Evolutionary conservation across 2,113 vertebrate species (phyloP).

Genomic region (Craseonycteris thonglongyai): DNA sequence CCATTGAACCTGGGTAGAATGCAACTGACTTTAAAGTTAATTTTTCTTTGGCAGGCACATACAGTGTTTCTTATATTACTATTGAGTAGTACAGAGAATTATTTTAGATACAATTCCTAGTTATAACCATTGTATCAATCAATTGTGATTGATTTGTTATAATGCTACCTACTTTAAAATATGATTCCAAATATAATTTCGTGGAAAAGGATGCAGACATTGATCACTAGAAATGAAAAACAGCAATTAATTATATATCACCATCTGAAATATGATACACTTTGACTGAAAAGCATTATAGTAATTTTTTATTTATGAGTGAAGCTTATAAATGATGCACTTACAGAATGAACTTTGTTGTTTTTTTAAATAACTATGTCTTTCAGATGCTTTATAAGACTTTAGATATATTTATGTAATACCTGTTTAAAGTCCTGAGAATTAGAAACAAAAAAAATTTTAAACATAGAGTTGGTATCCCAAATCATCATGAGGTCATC

Average conservation of each 20-base stretch:
- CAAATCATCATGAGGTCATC: background rate
- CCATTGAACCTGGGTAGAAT: background rate
- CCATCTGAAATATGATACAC: conserved; percentile 34
- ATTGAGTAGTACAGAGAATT: background rate
- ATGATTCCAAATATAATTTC: conserved; percentile 31
- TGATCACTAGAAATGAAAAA: conserved; percentile 48
- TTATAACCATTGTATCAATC: conserved; percentile 6
- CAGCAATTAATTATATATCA: conserved; percentile 42
- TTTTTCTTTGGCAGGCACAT: background rate
- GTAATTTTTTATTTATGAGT: conserved; percentile 54
- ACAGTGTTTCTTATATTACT: background rate
- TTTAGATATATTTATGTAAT: background rate
- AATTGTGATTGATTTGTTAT: background rate
- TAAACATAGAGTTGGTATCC: background rate
- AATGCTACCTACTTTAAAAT: background rate
- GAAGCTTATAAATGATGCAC: conserved; percentile 11
- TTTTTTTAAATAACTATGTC: background rate
- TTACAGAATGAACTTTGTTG: background rate
- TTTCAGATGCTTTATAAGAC: background rate
- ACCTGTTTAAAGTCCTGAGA: background rate
- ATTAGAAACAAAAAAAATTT: background rate
- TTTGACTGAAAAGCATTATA: conserved; percentile 48
- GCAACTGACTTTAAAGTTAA: background rate
- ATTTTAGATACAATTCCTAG: conserved; percentile 14
- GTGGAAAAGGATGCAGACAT: conserved; percentile 25